Evolutionary conservation across 1,140 invertebrate species (phyloP).

Genomic region (Paraescarpia echinospica): DNA sequence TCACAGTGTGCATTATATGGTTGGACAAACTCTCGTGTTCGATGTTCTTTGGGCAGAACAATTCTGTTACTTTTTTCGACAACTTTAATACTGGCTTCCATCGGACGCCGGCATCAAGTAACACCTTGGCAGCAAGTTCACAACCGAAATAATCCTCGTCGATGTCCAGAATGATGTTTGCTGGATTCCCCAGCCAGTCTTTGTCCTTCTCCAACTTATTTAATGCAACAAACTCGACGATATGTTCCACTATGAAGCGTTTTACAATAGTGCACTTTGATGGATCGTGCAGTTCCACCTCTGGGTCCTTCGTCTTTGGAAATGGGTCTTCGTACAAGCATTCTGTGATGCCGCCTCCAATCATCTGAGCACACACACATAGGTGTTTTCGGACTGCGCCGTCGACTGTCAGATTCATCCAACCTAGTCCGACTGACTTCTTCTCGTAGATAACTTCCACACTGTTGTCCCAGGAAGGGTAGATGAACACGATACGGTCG

Average conservation of each 20-base stretch:
- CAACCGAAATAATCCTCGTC: slow-evolving; percentile 47
- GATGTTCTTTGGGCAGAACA: slow-evolving; percentile 37
- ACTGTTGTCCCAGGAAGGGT: slow-evolving; percentile 43
- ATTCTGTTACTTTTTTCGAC: slow-evolving; percentile 27
- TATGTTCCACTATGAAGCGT: neutral
- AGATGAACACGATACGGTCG: slow-evolving; percentile 44
- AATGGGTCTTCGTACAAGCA: neutral
- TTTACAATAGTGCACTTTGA: slow-evolving; percentile 6
- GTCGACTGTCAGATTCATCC: slow-evolving; percentile 24
- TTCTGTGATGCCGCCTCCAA: slow-evolving; percentile 23
- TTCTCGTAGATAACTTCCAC: slow-evolving; percentile 28
- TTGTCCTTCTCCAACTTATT: neutral
- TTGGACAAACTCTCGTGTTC: slow-evolving; percentile 29
- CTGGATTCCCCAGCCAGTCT: slow-evolving; percentile 22
- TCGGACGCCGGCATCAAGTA: slow-evolving; percentile 31
- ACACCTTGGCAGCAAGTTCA: slow-evolving; percentile 35
- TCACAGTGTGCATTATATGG: neutral
- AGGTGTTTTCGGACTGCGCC: slow-evolving; percentile 32
- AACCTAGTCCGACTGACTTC: slow-evolving; percentile 29
- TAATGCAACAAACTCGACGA: slow-evolving; percentile 20
- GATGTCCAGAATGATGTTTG: slow-evolving; percentile 41
- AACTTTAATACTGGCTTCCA: slow-evolving; percentile 28
- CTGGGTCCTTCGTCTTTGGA: neutral
- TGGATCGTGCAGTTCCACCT: neutral
- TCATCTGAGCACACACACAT: slow-evolving; percentile 27